phyloP scores from a whole-genome alignment of 23 tunicate species.

The Ciona savignyi region DNA sequence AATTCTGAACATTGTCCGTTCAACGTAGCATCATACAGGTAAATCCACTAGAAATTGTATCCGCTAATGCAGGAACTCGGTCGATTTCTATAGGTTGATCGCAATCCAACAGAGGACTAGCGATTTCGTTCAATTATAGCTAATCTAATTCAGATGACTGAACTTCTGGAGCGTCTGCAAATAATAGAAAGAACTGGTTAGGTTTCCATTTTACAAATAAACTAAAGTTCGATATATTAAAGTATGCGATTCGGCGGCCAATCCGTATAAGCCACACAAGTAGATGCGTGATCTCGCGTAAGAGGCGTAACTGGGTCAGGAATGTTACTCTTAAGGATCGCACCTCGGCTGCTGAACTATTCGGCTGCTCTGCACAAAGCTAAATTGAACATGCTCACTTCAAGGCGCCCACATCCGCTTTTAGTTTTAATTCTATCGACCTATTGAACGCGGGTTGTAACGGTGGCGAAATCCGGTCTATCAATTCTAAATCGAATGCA shows the following conservation, averaged over 20 bases:
- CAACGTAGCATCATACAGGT: neutral
- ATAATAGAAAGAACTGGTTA: too few relatives aligned
- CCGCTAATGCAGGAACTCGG: neutral
- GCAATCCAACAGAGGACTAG: neutral
- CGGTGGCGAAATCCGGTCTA: neutral
- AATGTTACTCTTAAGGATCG: neutral
- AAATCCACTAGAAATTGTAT: neutral
- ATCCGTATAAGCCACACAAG: neutral
- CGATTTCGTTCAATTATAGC: neutral
- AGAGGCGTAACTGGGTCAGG: neutral
- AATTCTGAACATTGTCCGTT: slow-evolving; percentile 8
- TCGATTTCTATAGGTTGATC: neutral
- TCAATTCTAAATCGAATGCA: neutral
- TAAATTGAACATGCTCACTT: too few relatives aligned
- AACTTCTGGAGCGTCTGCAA: neutral
- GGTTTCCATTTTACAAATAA: too few relatives aligned
- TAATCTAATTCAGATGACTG: neutral
- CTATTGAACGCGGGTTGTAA: neutral
- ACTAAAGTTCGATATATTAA: too few relatives aligned
- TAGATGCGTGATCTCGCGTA: neutral
- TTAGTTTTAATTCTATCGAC: neutral
- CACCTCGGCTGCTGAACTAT: neutral
- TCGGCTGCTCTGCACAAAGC: neutral
- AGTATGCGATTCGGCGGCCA: too few relatives aligned
- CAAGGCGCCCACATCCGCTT: neutral